A percentile compares a stretch with the other conserved stretches of the same genome.
These are phyloP conservation scores for Luffia ferchaultella DNA, from an alignment of 2,888 invertebrate species.

Conservation along the genomic window DNA sequence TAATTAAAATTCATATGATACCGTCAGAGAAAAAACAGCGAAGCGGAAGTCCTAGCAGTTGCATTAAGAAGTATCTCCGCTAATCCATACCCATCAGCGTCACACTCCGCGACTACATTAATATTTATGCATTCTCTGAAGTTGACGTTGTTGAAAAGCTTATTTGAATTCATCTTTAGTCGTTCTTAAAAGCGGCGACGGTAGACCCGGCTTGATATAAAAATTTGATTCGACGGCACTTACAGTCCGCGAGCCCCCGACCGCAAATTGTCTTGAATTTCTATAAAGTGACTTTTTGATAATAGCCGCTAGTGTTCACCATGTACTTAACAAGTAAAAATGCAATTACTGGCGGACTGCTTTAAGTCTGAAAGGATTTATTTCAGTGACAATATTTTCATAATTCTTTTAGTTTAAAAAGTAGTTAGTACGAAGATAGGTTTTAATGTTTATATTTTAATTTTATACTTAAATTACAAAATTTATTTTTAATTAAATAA, in stretches of 20 bases:
- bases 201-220: slow-evolving; percentile 21
- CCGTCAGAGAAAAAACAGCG: not conserved
- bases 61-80: slow-evolving; percentile 11
- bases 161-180: slow-evolving; percentile 56
- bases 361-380: too few species aligned
- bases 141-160: slow-evolving; percentile 46
- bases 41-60: not conserved
- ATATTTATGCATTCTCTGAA: slow-evolving; percentile 52
- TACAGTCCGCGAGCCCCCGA: slow-evolving; percentile 32
- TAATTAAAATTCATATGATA: not conserved
- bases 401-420: too few species aligned
- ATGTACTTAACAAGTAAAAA: too few species aligned
- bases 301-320: too few species aligned
- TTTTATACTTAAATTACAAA: too few species aligned
- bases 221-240: slow-evolving; percentile 38
- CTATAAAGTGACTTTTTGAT: too few species aligned
- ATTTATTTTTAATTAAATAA: too few species aligned
- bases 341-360: too few species aligned
- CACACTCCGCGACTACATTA: slow-evolving; percentile 36
- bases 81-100: slow-evolving; percentile 47
- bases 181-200: slow-evolving; percentile 39
- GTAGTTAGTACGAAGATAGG: too few species aligned
- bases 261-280: too few species aligned
- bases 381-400: too few species aligned
- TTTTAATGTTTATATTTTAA: too few species aligned